These are phyloP conservation scores for Rachycentron canadum DNA, from an alignment of 2,797 vertebrate species.

Conservation along the genomic window DNA sequence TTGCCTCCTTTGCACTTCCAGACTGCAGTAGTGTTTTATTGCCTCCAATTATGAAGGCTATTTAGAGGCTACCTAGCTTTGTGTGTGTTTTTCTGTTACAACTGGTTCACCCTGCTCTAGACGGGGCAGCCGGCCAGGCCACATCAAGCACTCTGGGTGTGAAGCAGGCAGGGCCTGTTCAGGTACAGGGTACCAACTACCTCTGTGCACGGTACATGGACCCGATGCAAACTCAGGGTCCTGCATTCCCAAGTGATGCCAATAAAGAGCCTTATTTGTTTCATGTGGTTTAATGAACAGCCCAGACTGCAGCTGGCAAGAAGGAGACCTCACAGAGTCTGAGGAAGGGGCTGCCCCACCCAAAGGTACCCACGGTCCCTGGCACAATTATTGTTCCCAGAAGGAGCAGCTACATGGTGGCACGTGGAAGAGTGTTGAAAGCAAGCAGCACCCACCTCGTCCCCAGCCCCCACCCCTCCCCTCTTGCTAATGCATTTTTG, in stretches of 20 bases:
- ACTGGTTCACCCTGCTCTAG: slow-evolving; percentile 77
- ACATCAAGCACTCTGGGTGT: slow-evolving; percentile 81
- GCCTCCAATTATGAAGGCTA: slow-evolving; percentile 85
- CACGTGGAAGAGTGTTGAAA: slow-evolving; percentile 64
- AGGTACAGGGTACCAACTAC: slow-evolving; percentile 50
- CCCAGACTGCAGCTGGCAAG: slow-evolving; percentile 76
- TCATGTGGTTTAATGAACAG: slow-evolving; percentile 86
- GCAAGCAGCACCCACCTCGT: slow-evolving; percentile 47
- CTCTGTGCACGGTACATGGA: slow-evolving; percentile 13
- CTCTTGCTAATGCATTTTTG: slow-evolving; percentile 72
- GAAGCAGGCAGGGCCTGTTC: slow-evolving; percentile 55
- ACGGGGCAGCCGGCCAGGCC: slow-evolving; percentile 73
- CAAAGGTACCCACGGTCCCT: slow-evolving; percentile 66
- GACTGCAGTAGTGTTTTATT: slow-evolving; percentile 84
- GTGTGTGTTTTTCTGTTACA: slow-evolving; percentile 78
- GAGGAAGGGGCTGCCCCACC: slow-evolving; percentile 64
- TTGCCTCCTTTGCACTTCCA: slow-evolving; percentile 81
- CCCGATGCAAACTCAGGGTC: slow-evolving; percentile 15
- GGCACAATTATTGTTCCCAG: slow-evolving; percentile 77
- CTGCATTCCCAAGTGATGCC: slow-evolving; percentile 63
- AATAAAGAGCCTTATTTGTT: slow-evolving; percentile 82
- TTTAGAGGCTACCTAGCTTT: slow-evolving; percentile 81
- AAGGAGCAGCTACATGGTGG: slow-evolving; percentile 53
- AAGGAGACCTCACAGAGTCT: slow-evolving; percentile 79
- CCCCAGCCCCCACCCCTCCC: not conserved